phyloP scores from a whole-genome alignment of 2,888 invertebrate genomes.

The Leptopterna dolabrata region DNA sequence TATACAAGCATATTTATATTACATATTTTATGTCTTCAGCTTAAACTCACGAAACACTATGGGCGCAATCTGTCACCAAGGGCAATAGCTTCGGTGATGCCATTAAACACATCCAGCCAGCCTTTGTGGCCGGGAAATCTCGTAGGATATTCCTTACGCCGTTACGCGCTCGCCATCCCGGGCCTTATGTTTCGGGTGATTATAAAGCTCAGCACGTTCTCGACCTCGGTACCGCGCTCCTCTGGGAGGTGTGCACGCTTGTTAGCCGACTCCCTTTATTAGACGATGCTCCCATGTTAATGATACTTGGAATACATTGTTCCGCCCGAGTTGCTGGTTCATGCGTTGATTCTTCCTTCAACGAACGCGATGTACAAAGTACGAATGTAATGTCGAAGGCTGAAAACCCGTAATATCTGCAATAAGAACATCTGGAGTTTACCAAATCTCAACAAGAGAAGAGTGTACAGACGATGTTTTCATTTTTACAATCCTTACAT shows the following conservation, averaged over 20 bases:
- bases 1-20: too few species aligned
- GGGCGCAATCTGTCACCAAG: too few species aligned
- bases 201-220: conserved; percentile 14
- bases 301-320: conserved; percentile 29
- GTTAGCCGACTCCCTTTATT: conserved; percentile 41
- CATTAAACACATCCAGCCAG: background rate
- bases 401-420: too few species aligned
- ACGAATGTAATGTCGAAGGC: background rate
- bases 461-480: too few species aligned
- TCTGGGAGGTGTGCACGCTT: conserved; percentile 27
- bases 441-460: too few species aligned
- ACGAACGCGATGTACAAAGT: background rate
- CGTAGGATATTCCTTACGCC: conserved; percentile 4
- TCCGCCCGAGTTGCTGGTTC: background rate
- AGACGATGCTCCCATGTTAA: conserved; percentile 45
- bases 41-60: too few species aligned
- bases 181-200: conserved; percentile 13
- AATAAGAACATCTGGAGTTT: too few species aligned
- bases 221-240: conserved; percentile 5
- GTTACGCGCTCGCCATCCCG: background rate
- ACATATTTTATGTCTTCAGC: too few species aligned
- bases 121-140: background rate
- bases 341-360: background rate
- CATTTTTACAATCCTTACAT: too few species aligned
- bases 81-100: background rate